Percentiles rank a stretch among this genome's conserved stretches.
These are phyloP conservation scores for Polyommatus icarus DNA, from an alignment of 2,888 invertebrate species.

Conservation along the genomic window DNA sequence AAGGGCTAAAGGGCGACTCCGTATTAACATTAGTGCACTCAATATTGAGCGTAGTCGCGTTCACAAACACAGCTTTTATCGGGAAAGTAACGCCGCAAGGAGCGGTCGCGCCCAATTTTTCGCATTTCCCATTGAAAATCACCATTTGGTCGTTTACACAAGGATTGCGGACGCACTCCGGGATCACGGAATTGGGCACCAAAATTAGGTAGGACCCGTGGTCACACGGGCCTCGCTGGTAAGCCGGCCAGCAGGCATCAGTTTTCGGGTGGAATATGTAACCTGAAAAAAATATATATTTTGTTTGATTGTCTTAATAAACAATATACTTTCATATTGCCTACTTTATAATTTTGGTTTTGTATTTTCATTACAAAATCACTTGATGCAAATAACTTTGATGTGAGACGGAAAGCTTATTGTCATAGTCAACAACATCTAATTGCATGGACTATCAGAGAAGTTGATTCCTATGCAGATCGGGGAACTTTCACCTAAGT, in stretches of 20 bases:
- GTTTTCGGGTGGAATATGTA: conserved; percentile 81
- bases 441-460: no score
- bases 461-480: no score
- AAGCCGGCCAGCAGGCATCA: conserved; percentile 83
- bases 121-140: conserved; percentile 71
- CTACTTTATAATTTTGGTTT: no score
- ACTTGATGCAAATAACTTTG: no score
- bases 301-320: neutral
- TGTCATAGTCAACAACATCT: no score
- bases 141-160: conserved; percentile 78
- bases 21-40: conserved; percentile 73
- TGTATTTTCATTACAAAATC: no score
- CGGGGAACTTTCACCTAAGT: no score
- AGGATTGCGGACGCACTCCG: conserved; percentile 82
- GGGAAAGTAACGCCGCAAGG: conserved; percentile 65
- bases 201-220: conserved; percentile 78
- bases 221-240: conserved; percentile 83
- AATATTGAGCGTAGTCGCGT: conserved; percentile 79
- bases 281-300: conserved; percentile 65
- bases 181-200: conserved; percentile 70
- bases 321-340: no score
- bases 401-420: no score
- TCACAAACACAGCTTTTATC: conserved; percentile 78
- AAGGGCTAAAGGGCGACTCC: conserved; percentile 57
- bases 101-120: conserved; percentile 53